Base-by-base conservation (phyloP, 1,140 invertebrate genomes). In the Heliconius nattereri region DNA sequence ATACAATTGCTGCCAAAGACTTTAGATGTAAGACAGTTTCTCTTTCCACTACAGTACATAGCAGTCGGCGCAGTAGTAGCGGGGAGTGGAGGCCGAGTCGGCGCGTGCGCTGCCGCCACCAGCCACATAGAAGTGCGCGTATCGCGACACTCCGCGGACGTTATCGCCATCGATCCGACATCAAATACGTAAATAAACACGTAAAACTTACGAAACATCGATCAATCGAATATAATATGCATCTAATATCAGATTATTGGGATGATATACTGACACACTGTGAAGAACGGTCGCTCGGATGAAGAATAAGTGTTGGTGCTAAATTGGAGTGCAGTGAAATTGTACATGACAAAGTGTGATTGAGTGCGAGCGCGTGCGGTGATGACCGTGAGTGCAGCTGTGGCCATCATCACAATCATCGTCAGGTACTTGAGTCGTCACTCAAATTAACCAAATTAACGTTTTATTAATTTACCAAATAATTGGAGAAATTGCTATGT, bases 321-420 rank as follows among this genome's bases (percentile, higher is more conserved):
- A 66, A 26, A 5, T 29, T 13, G 26, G 23, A 29, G 60, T 66
- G 23, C 23, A 66, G 26, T 66, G 60, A 60, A n/a, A 23, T n/a
- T 66, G 26, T 29, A 23, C 23, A 57, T 20, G 54, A 29, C 60
- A 29, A 16, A 66, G 26, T 66, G 60, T 66, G 60, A 66, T 66
- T n/a, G 19, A 9, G 29, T 29, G 66, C 57, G 45, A 6, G 40
- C 45, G 75, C 45, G 75, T 54, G 57, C 29, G 54, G 75, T 76
- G 75, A 76, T 76, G 75, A 40, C 32, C 75, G 45, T 13, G 37
- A 71, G n/a, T 35, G 37, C 37, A 32, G 29, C 29, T 76, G 75
- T 26, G 60, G 26, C n/a, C 11, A 11, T 66, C 23, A 29, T 5
- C 60, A 16, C 60, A 7, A 13, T 16, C 11, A 66, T 13, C 60